phyloP scores from a whole-genome alignment of 92 coral and sea anemone genomes.

The Paragorgia papillata region DNA sequence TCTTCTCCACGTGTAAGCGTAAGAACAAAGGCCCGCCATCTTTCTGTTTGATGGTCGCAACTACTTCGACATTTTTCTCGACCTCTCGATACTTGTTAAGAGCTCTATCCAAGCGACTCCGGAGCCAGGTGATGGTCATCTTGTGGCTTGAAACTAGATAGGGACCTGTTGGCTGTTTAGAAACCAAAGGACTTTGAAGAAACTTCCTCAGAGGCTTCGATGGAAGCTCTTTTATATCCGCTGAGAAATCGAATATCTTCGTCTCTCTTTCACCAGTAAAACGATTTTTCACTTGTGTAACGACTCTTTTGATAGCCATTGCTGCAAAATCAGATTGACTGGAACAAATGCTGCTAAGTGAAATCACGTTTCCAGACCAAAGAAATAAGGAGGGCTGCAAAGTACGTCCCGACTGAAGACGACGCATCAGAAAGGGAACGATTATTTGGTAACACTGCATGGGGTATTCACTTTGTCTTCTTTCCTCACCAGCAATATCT shows the following conservation, averaged over 20 bases:
- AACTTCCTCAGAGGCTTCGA: not conserved
- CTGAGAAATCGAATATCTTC: not conserved
- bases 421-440: not conserved
- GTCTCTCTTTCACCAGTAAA: not conserved
- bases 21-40: slow-evolving; percentile 14
- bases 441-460: not conserved
- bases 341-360: not conserved
- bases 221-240: not conserved
- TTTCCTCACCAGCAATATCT: slow-evolving; percentile 4
- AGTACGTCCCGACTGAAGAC: not conserved
- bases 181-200: slow-evolving; percentile 2
- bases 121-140: slow-evolving; percentile 8
- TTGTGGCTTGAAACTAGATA: not conserved
- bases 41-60: slow-evolving; percentile 13
- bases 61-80: not conserved
- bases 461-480: not conserved
- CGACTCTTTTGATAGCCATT: not conserved
- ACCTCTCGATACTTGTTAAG: slow-evolving; percentile 5
- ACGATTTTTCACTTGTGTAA: not conserved
- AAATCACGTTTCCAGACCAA: not conserved
- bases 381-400: not conserved
- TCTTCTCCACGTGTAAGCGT: slow-evolving; percentile 1
- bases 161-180: not conserved
- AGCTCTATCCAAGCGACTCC: slow-evolving; percentile 12
- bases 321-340: not conserved